Evolutionary conservation across 2,888 invertebrate genomes (phyloP).

Genomic region (Marasmarcha lunaedactyla): DNA sequence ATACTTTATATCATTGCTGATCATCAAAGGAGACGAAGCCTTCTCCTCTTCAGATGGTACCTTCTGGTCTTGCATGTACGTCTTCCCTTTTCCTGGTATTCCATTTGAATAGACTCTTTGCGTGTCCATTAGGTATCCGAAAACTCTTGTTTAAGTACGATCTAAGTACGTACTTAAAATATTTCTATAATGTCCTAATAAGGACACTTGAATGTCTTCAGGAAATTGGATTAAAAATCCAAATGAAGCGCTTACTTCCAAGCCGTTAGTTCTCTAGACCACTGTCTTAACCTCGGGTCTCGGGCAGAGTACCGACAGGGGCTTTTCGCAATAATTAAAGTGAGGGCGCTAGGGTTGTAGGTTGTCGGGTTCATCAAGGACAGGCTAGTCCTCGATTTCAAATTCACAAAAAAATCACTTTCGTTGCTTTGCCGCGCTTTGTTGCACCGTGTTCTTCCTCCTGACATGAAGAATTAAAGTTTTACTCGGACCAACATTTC

Average conservation of each 20-base stretch:
- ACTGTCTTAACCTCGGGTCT: conserved; percentile 73
- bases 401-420: conserved; percentile 55
- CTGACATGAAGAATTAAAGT: conserved; percentile 64
- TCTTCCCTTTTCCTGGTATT: conserved; percentile 54
- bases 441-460: conserved; percentile 35
- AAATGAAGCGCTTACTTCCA: conserved; percentile 40
- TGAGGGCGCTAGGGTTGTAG: conserved; percentile 60
- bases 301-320: conserved; percentile 65
- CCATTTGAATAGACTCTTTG: conserved; percentile 54
- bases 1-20: conserved; percentile 39
- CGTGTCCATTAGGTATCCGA: conserved; percentile 54
- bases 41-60: conserved; percentile 63
- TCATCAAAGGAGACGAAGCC: conserved; percentile 52
- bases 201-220: conserved; percentile 35
- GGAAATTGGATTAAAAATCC: conserved; percentile 41
- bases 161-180: conserved; percentile 32
- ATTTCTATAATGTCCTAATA: conserved; percentile 31
- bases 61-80: conserved; percentile 45
- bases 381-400: conserved; percentile 65
- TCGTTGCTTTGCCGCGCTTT: conserved; percentile 38
- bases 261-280: conserved; percentile 52
- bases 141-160: conserved; percentile 35
- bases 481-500: conserved; percentile 53
- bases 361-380: conserved; percentile 68
- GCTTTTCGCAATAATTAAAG: conserved; percentile 56